Base-by-base conservation (phyloP, 2,113 vertebrate genomes). In the Corvus cornix region DNA sequence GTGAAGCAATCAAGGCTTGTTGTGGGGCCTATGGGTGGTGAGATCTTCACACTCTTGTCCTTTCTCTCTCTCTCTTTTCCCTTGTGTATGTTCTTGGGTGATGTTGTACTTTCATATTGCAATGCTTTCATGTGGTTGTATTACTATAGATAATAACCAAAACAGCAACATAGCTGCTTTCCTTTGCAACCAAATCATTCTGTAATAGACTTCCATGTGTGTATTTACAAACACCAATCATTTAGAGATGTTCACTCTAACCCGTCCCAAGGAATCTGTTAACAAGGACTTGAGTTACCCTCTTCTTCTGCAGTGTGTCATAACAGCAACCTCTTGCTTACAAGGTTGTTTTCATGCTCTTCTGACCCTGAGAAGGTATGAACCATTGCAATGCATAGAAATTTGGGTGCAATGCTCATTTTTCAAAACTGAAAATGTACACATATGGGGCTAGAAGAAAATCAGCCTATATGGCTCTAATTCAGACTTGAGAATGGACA, bases 261-360 rank as follows among this genome's bases (percentile, higher is more conserved):
- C 17, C 64, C 1, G 1, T 8, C 16, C 4, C 7, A 26, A n/a
- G 22, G 3, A 7, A n/a, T n/a, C 31, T 46, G 19, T 27, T n/a
- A 26, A n/a, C 6, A 19, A 26, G 44, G 6, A 26, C 33, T 6
- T 19, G 31, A 26, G 11, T 27, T 48, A n/a, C 23, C 11, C 44
- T 67, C 12, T 19, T 24, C 23, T n/a, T 48, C 23, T 48, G 22
- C 0, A 1, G 31, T 35, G 8, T 11, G 11, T 48, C 31, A 4
- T 27, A 20, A 68, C 23, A n/a, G 12, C 9, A 41, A 39, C 22
- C 14, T 69, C 28, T 89, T 89, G 18, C 27, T 77, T 69, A 37
- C 11, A 52, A 82, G 13, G 5, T 63, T 87, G 16, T 77, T 81
- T 39, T 67, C 19, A 15, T 44, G 44, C 4, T 60, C 2, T 64